phyloP scores from a whole-genome alignment of 2,113 vertebrate genomes.

The Oreocharis arfaki region DNA sequence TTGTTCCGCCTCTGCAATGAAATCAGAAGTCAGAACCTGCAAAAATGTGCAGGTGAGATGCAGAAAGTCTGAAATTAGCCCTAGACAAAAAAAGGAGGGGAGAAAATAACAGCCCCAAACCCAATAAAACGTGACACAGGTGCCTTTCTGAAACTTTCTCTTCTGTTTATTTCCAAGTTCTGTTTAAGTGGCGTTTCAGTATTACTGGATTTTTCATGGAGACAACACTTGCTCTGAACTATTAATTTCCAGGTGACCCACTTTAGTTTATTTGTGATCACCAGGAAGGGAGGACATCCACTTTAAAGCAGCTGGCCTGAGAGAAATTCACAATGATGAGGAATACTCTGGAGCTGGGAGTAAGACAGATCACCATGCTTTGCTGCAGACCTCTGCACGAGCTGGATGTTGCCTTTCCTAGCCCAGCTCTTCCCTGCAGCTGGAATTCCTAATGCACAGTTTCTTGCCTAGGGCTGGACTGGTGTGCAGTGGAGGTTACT shows the following conservation, averaged over 20 bases:
- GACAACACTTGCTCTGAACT: not conserved
- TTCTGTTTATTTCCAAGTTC: conserved; percentile 36
- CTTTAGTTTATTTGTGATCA: conserved; percentile 25
- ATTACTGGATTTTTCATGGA: not conserved
- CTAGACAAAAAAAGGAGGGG: not conserved
- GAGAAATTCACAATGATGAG: not conserved
- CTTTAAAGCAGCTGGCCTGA: not conserved
- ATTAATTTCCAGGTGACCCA: not conserved
- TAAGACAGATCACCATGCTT: fast-evolving
- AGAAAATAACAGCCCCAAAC: not conserved
- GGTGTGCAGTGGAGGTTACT: not conserved
- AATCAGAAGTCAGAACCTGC: not conserved
- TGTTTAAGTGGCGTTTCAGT: not conserved
- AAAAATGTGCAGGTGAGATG: not conserved
- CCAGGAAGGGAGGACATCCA: not conserved
- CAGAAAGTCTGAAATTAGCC: not conserved
- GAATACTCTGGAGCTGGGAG: not conserved
- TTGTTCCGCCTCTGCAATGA: not conserved
- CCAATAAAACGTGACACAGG: not conserved
- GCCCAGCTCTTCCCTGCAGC: not conserved
- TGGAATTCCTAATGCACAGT: not conserved
- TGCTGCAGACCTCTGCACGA: not conserved
- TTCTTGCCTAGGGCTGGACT: not conserved
- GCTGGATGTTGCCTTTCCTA: not conserved
- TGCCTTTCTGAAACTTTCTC: conserved; percentile 35